Percentiles rank a stretch among this genome's conserved stretches.
Evolutionary conservation across 2,797 vertebrate genomes (phyloP).

Genomic region (Brachyalestes nurse): DNA sequence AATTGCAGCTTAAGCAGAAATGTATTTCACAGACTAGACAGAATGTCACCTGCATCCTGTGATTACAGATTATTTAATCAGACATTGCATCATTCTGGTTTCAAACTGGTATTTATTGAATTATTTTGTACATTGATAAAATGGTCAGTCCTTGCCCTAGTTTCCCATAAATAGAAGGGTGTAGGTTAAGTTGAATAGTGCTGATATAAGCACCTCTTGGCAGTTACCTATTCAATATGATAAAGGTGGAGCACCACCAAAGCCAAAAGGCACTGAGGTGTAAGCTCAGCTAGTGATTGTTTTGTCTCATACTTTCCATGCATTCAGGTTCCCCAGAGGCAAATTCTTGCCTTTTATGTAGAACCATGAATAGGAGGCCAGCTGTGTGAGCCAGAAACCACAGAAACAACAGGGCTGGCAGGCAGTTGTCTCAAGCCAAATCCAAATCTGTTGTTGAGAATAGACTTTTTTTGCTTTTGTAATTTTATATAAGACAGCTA

Average conservation of each 20-base stretch:
- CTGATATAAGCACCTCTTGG: not conserved
- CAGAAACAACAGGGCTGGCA: conserved; percentile 16
- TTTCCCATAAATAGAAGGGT: not conserved
- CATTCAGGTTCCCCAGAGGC: not conserved
- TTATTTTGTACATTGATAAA: not conserved
- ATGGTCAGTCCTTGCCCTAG: not conserved
- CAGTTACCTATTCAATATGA: not conserved
- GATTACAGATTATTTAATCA: not conserved
- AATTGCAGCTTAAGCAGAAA: not conserved
- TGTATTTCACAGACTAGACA: not conserved
- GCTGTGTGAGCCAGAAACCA: conserved; percentile 14
- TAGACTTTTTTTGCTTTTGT: not conserved
- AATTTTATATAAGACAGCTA: not conserved
- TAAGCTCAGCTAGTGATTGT: not conserved
- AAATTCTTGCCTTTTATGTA: conserved; percentile 3
- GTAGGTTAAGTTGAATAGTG: not conserved
- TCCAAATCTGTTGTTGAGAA: conserved; percentile 29
- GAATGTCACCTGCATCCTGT: not conserved
- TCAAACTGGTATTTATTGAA: not conserved
- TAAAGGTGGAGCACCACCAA: not conserved
- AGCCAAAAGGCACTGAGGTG: not conserved
- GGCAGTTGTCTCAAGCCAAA: not conserved
- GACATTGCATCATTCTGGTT: not conserved
- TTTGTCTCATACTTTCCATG: not conserved
- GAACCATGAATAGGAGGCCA: not conserved